Evolutionary conservation across 2,113 vertebrate species (phyloP).

Genomic region (Neomonachus schauinslandi): DNA sequence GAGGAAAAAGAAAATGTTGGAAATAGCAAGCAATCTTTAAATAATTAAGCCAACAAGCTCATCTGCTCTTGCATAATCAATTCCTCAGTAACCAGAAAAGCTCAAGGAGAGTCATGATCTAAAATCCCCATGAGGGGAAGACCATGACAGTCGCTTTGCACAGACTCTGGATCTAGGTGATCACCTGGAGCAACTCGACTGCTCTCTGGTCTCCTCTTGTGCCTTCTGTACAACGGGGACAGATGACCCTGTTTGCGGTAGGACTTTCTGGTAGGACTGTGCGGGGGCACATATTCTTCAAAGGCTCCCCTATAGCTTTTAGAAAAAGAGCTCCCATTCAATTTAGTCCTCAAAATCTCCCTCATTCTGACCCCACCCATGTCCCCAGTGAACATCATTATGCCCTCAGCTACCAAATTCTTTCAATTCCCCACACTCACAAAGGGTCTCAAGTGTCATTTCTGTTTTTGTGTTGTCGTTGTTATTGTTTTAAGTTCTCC

Average conservation of each 20-base stretch:
- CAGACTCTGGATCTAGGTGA: not conserved
- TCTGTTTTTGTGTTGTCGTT: not conserved
- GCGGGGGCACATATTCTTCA: not conserved
- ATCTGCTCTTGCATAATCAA: conserved; percentile 25
- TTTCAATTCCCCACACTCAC: not conserved
- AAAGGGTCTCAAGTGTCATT: not conserved
- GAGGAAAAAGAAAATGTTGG: not conserved
- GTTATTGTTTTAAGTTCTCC: not conserved
- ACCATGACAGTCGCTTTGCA: not conserved
- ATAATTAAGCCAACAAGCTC: conserved; percentile 46
- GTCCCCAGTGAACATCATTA: not conserved
- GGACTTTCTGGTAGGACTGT: not conserved
- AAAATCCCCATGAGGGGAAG: not conserved
- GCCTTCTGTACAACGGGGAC: not conserved
- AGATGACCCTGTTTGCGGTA: not conserved
- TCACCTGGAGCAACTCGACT: not conserved
- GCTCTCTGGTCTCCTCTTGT: not conserved
- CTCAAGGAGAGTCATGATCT: not conserved
- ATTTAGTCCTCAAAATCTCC: not conserved
- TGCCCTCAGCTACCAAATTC: not conserved
- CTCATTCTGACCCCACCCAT: not conserved
- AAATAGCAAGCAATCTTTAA: conserved; percentile 38
- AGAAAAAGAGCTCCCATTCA: not conserved
- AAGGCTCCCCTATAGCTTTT: not conserved
- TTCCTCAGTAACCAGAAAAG: conserved; percentile 25